These are phyloP conservation scores for Grus americana DNA, from an alignment of 2,113 vertebrate species.

Conservation along the genomic window DNA sequence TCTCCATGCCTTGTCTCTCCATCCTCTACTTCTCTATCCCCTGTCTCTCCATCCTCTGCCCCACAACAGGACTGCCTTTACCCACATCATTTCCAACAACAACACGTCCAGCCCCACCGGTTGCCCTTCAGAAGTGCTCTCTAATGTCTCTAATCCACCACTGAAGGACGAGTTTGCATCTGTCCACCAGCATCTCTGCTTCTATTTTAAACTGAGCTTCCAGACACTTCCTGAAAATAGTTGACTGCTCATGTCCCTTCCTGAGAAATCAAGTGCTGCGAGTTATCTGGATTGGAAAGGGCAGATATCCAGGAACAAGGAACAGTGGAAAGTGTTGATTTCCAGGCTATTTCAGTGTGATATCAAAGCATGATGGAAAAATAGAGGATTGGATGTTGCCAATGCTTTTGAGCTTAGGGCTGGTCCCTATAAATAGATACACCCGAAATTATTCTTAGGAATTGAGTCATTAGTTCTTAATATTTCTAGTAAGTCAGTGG, in stretches of 20 bases:
- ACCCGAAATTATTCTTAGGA: slow-evolving; percentile 44
- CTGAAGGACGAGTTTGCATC: neutral
- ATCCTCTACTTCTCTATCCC: neutral
- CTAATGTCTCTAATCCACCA: neutral
- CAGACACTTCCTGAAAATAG: slow-evolving; percentile 40
- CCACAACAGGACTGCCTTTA: neutral
- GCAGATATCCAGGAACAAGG: slow-evolving; percentile 25
- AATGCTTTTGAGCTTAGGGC: slow-evolving; percentile 15
- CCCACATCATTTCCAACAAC: neutral
- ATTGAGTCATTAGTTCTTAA: slow-evolving; percentile 62
- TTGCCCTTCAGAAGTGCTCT: neutral
- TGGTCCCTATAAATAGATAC: slow-evolving; percentile 47
- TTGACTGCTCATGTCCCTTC: neutral
- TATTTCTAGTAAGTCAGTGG: slow-evolving; percentile 63
- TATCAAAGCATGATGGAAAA: slow-evolving; percentile 33
- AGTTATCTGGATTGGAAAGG: neutral
- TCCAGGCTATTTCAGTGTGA: neutral
- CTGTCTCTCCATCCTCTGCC: neutral
- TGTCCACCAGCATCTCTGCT: slow-evolving; percentile 7
- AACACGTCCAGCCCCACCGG: neutral
- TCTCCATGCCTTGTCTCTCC: neutral
- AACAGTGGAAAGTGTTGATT: slow-evolving; percentile 30
- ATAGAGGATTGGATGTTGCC: neutral
- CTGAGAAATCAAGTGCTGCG: neutral
- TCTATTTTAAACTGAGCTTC: slow-evolving; percentile 39